Evolutionary conservation across 2,113 vertebrate genomes (phyloP).

Genomic region (Pardalotus punctatus): DNA sequence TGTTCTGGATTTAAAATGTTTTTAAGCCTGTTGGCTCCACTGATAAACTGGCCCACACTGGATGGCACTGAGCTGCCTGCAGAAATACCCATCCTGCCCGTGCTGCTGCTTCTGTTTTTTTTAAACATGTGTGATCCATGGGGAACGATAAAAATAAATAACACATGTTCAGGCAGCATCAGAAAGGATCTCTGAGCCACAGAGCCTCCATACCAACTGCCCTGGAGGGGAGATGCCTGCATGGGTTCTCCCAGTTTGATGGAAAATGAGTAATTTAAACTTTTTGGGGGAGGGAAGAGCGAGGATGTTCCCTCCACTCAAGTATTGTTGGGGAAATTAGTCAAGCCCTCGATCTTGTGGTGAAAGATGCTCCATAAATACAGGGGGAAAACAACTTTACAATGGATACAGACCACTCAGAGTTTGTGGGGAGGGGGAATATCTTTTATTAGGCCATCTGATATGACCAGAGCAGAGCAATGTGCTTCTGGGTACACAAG

Average conservation of each 20-base stretch:
- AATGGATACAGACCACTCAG: background rate
- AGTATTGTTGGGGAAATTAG: background rate
- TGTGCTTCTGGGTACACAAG: background rate
- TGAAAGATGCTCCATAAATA: background rate
- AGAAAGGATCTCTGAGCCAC: background rate
- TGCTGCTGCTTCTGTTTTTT: background rate
- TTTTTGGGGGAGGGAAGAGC: rapidly evolving
- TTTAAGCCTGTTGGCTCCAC: background rate
- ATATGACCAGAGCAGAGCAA: background rate
- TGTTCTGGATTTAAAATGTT: background rate
- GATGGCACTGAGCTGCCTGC: background rate
- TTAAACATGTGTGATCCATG: background rate
- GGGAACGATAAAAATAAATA: background rate
- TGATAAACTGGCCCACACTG: background rate
- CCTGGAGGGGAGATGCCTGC: background rate
- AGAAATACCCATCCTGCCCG: background rate
- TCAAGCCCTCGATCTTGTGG: background rate
- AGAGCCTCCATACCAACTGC: rapidly evolving
- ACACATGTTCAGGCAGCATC: background rate
- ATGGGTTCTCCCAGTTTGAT: background rate
- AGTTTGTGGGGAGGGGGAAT: background rate
- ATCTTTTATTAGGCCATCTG: background rate
- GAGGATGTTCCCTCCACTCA: background rate
- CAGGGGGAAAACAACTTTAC: background rate
- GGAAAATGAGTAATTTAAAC: background rate